These are phyloP conservation scores for Polydrusus tereticollis DNA, from an alignment of 2,888 invertebrate genomes.

Conservation along the genomic window DNA sequence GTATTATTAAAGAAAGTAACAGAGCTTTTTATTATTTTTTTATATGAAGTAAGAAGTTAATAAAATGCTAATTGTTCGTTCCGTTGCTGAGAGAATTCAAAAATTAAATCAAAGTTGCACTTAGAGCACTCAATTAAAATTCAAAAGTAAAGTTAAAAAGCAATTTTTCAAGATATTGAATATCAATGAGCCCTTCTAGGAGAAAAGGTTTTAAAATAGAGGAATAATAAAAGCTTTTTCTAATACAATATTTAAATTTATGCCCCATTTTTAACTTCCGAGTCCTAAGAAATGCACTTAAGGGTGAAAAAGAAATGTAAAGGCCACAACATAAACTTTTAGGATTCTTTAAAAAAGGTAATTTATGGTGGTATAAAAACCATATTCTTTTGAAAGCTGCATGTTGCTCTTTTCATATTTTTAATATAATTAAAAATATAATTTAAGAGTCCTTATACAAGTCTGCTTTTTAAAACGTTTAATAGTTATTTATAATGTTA, in stretches of 20 bases:
- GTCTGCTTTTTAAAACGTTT: too few species aligned
- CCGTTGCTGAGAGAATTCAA: constrained; percentile 12
- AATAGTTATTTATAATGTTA: too few species aligned
- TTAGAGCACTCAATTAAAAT: constrained; percentile 34
- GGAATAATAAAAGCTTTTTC: constrained; percentile 23
- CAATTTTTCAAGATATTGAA: constrained; percentile 42
- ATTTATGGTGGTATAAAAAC: too few species aligned
- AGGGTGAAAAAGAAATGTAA: background rate
- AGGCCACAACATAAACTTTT: too few species aligned
- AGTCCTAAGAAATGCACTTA: background rate
- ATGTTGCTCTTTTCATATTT: too few species aligned
- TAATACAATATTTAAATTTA: constrained; percentile 26
- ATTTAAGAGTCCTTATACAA: too few species aligned
- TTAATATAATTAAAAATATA: too few species aligned
- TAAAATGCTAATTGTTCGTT: constrained; percentile 40
- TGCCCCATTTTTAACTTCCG: constrained; percentile 11
- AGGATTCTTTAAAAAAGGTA: too few species aligned
- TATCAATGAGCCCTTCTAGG: constrained; percentile 28
- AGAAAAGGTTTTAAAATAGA: constrained; percentile 12
- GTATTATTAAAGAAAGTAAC: too few species aligned
- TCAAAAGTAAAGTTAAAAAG: constrained; percentile 42
- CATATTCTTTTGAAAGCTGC: too few species aligned
- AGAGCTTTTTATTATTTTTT: background rate
- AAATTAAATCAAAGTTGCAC: constrained; percentile 35
- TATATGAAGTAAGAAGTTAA: constrained; percentile 16